Evolutionary conservation across 2,888 invertebrate species (phyloP).

Genomic region (Xanthorhoe designata): DNA sequence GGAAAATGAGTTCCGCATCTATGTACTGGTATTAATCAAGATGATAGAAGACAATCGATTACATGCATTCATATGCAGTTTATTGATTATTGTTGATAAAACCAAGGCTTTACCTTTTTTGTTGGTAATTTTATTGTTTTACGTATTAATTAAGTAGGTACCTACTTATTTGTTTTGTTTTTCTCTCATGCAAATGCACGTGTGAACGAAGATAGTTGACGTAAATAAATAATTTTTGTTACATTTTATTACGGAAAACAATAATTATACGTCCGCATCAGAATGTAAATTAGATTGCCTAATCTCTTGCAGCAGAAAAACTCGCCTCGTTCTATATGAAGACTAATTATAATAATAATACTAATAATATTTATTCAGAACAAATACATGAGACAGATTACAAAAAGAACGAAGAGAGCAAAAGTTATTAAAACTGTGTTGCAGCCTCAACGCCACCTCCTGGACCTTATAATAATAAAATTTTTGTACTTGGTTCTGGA

Average conservation of each 20-base stretch:
- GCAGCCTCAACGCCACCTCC: no score
- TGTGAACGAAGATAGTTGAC: conserved; percentile 9
- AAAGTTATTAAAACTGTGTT: no score
- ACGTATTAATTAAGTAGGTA: no score
- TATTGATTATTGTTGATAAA: conserved; percentile 80
- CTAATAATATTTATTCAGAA: no score
- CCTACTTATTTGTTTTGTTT: conserved; percentile 10
- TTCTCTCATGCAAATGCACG: conserved; percentile 2
- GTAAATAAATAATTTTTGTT: background rate
- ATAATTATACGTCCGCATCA: background rate
- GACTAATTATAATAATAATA: no score
- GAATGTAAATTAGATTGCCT: no score
- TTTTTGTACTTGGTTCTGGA: no score
- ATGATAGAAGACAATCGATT: conserved; percentile 81
- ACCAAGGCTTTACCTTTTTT: conserved; percentile 64
- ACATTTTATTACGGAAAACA: background rate
- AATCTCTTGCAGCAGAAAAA: no score
- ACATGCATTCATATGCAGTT: conserved; percentile 74
- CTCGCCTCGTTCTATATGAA: no score
- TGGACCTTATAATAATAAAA: no score
- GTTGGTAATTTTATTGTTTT: conserved; percentile 40
- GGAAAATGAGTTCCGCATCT: conserved; percentile 19
- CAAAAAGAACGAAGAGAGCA: no score
- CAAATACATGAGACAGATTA: no score
- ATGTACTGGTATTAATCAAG: conserved; percentile 4